phyloP scores from a whole-genome alignment of 2,113 vertebrate genomes.

The Seriola rivoliana region DNA sequence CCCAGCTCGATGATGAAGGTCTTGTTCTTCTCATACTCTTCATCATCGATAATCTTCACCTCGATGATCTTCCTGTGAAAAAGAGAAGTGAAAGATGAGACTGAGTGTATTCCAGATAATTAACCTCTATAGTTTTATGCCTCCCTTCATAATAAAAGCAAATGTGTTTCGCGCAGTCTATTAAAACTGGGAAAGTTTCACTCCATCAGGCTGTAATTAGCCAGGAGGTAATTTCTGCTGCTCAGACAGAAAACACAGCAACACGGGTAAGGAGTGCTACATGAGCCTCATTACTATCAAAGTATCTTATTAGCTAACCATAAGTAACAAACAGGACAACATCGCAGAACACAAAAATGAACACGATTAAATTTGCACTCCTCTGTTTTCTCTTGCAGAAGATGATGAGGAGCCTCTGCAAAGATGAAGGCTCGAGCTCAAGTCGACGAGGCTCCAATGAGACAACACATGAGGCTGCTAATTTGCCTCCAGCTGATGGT shows the following conservation, averaged over 20 bases:
- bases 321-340: not conserved
- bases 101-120: conserved; percentile 4
- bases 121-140: conserved; percentile 6
- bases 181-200: conserved; percentile 17
- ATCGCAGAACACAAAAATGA: not conserved
- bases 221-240: conserved; percentile 15
- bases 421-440: not conserved
- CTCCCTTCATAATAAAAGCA: not conserved
- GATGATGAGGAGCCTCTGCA: conserved; percentile 2
- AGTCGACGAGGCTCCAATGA: not conserved
- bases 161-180: not conserved
- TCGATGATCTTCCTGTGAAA: conserved; percentile 84
- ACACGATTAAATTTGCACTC: not conserved
- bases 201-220: not conserved
- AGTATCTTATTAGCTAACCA: not conserved
- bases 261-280: not conserved
- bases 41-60: conserved; percentile 86
- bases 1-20: conserved; percentile 84
- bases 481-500: conserved; percentile 25
- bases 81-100: not conserved
- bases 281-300: not conserved
- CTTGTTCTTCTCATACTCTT: conserved; percentile 87
- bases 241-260: not conserved
- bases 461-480: not conserved
- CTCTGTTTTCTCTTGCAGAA: conserved; percentile 1